These are phyloP conservation scores for Cynocephalus volans DNA, from an alignment of 2,113 vertebrate species.

Conservation along the genomic window DNA sequence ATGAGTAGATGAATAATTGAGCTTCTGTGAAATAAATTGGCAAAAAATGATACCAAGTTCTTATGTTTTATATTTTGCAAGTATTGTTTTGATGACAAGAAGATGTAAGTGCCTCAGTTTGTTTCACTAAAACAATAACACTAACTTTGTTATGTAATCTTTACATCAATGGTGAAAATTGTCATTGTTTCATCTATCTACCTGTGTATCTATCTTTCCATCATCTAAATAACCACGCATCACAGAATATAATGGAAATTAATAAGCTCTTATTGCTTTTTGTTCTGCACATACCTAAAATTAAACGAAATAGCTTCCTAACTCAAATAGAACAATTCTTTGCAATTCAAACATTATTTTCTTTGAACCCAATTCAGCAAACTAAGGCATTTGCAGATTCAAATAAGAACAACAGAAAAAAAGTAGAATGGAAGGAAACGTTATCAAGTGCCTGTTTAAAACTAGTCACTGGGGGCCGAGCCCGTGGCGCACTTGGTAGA, in stretches of 20 bases:
- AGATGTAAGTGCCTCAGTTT: neutral
- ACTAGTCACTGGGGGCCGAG: too few species aligned
- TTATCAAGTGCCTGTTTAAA: neutral
- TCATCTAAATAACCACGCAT: neutral
- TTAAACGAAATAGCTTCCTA: neutral
- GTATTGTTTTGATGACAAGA: neutral
- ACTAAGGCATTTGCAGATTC: neutral
- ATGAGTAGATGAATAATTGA: slow-evolving; percentile 45
- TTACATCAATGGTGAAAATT: neutral
- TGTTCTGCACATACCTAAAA: neutral
- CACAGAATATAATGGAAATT: neutral
- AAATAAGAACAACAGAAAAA: neutral
- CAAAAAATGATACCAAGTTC: neutral
- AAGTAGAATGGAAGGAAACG: neutral
- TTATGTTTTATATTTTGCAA: neutral
- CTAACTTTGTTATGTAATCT: neutral
- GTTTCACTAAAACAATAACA: neutral
- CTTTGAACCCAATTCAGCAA: neutral
- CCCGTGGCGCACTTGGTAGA: too few species aligned
- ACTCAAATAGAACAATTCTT: neutral
- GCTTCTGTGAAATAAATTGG: slow-evolving; percentile 27
- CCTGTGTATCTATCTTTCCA: neutral
- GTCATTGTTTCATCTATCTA: neutral
- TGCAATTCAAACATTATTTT: neutral
- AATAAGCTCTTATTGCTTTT: neutral